Evolutionary conservation across 2,888 invertebrate genomes (phyloP).

Genomic region (Heliconius ismenius): DNA sequence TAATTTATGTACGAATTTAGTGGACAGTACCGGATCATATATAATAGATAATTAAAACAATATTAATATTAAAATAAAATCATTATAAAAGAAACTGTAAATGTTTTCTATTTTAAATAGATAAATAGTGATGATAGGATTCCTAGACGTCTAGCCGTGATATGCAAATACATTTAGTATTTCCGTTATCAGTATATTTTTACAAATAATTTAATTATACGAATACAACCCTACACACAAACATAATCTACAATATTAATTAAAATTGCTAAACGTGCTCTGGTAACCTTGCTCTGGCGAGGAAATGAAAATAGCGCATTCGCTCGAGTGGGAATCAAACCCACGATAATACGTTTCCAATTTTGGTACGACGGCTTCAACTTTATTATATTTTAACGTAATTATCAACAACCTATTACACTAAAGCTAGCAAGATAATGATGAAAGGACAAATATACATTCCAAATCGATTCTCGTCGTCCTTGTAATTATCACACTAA

Average conservation of each 20-base stretch:
- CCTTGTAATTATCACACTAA: slow-evolving; percentile 11
- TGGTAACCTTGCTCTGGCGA: no score
- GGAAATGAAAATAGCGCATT: no score
- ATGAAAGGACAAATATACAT: slow-evolving; percentile 6
- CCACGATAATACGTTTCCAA: no score
- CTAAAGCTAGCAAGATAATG: not conserved
- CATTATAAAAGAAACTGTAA: slow-evolving; percentile 9
- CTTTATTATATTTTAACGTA: no score
- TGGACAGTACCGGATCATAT: slow-evolving; percentile 4
- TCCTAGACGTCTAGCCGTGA: not conserved
- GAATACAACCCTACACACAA: no score
- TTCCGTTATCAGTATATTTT: not conserved
- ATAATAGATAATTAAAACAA: slow-evolving; percentile 11
- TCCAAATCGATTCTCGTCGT: not conserved
- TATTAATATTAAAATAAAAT: slow-evolving; percentile 10
- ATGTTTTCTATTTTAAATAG: slow-evolving; percentile 5
- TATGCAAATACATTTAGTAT: not conserved
- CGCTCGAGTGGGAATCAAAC: no score
- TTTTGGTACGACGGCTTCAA: no score
- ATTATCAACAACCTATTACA: not conserved
- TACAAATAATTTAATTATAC: not conserved
- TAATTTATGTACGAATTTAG: slow-evolving; percentile 8
- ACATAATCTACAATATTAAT: not conserved
- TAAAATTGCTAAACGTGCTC: not conserved
- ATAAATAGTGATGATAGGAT: not conserved